Percentiles rank a stretch among this genome's conserved stretches.
phyloP scores from a whole-genome alignment of 2,113 vertebrate species.

The Gadus chalcogrammus region DNA sequence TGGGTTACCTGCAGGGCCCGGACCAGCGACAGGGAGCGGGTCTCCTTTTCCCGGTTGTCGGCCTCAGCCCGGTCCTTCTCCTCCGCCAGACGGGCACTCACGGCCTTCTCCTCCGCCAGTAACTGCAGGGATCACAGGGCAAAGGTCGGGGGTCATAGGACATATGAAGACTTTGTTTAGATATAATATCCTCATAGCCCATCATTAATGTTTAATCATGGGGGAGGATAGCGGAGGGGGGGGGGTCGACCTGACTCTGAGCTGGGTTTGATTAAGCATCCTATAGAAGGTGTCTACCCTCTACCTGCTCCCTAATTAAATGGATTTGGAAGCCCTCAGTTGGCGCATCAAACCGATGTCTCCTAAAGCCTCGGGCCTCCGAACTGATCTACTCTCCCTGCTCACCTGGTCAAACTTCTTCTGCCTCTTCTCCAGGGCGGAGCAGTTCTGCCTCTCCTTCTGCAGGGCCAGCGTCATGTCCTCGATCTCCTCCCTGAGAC shows the following conservation, averaged over 20 bases:
- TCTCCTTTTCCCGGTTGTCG: slow-evolving; percentile 85
- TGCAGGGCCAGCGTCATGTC: slow-evolving; percentile 83
- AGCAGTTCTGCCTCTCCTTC: slow-evolving; percentile 84
- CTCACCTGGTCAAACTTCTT: slow-evolving; percentile 91
- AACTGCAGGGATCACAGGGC: slow-evolving; percentile 63
- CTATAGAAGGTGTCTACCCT: no score
- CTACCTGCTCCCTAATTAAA: no score
- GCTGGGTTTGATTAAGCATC: no score
- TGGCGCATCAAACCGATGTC: no score
- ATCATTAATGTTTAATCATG: no score
- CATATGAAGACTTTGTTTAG: not conserved
- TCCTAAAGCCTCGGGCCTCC: no score
- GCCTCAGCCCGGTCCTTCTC: slow-evolving; percentile 84
- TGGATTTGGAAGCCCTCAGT: no score
- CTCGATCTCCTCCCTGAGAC: slow-evolving; percentile 86
- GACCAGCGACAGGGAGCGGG: slow-evolving; percentile 75
- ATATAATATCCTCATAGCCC: no score
- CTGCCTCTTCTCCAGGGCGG: slow-evolving; percentile 84
- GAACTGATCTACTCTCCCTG: not conserved
- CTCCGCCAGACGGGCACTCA: slow-evolving; percentile 79
- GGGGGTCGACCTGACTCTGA: no score
- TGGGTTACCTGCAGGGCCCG: slow-evolving; percentile 74
- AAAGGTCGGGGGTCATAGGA: slow-evolving; percentile 1
- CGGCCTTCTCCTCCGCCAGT: slow-evolving; percentile 85
- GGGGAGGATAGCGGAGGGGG: no score